Evolutionary conservation across 2,888 invertebrate species (phyloP).

Genomic region (Ephialtes manifestator): DNA sequence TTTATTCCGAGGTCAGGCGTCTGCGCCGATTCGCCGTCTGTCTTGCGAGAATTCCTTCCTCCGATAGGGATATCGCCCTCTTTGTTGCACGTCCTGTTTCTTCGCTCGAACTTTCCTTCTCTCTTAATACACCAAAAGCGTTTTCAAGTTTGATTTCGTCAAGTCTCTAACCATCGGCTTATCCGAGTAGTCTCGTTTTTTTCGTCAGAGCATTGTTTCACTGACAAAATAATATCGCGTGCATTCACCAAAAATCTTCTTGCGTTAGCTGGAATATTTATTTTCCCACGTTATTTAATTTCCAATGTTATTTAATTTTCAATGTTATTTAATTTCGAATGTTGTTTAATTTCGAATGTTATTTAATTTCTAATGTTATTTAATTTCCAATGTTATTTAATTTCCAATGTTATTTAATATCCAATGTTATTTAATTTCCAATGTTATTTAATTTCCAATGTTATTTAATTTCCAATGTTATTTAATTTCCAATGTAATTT

Average conservation of each 20-base stretch:
- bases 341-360: no score
- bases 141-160: constrained; percentile 59
- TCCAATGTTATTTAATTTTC: no score
- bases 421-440: no score
- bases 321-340: no score
- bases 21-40: constrained; percentile 69
- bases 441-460: no score
- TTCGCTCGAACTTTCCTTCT: constrained; percentile 60
- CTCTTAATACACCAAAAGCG: constrained; percentile 50
- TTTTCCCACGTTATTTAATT: no score
- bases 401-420: no score
- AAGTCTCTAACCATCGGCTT: not conserved
- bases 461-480: no score
- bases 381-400: no score
- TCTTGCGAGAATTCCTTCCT: constrained; percentile 63
- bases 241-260: not conserved
- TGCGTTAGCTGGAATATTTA: no score
- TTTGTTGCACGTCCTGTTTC: constrained; percentile 17
- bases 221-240: not conserved
- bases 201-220: not conserved
- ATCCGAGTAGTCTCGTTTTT: not conserved
- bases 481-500: no score
- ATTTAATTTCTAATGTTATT: no score
- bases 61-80: constrained; percentile 34
- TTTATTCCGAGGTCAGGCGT: constrained; percentile 74